Evolutionary conservation across 2,888 invertebrate genomes (phyloP), one percentile per base, ranked within the genome.

Genomic region (Cephus spinipes): DNA sequence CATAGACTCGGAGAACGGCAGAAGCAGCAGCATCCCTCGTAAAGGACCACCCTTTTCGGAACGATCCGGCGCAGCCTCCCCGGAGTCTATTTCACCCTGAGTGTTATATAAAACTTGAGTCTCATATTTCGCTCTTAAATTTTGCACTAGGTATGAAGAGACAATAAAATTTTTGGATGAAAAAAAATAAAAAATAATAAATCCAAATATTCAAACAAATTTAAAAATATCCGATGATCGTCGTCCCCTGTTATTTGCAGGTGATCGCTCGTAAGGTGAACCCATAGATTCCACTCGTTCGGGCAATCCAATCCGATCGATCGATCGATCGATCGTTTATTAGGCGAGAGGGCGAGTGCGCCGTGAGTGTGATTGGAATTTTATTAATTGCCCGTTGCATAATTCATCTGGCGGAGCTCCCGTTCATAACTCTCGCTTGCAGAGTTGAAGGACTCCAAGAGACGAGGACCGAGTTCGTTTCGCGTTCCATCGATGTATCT

Each of bases 361-460:
- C 81, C 79, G 80, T 78, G 84, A 85, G 83, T 87, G 86, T 88
- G 87, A 87, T 88, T 86, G 87, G 87, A 87, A 88, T 87, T 87
- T 87, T 87, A 88, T 88, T 88, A 88, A 88, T 88, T 87, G 86
- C 82, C 79, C 84, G 86, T 85, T 88, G 87, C 88, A 87, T 88
- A 87, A 89, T 88, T 87, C 87, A 89, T 88, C 80, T 75, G 80
- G 80, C 76, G 79, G 80, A 81, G 81, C 85, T 85, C 80, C 80
- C 84, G 83, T 79, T 81, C 80, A 83, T 85, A 82, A 85, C 80
- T 82, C 81, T 79, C 79, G 77, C 77, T 76, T 76, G 79, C 77
- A 36, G 74, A 79, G 77, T 80, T 77, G 77, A 81, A 78, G 79
- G 78, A 74, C 76, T 74, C 76, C 77, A 69, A 79, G 76, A 78